phyloP scores from a whole-genome alignment of 2,113 vertebrate genomes.

The Rattus rattus region DNA sequence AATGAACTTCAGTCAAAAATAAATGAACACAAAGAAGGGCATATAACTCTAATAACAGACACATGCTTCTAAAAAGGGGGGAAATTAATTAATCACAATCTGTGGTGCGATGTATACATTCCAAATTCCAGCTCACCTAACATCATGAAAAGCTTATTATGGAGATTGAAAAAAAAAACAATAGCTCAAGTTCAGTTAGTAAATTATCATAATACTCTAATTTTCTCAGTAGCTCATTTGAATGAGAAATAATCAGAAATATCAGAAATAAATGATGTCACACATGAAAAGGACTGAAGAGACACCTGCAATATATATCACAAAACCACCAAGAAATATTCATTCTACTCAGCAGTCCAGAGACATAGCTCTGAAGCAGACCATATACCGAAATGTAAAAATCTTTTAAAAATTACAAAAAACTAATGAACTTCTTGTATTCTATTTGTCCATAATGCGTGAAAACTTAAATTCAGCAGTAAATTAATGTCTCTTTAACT shows the following conservation, averaged over 20 bases:
- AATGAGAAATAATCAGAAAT: not conserved
- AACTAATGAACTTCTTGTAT: not conserved
- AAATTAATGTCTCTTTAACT: not conserved
- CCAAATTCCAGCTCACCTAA: not conserved
- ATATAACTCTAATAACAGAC: not conserved
- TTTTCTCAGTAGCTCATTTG: not conserved
- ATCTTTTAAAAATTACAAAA: not conserved
- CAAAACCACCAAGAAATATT: not conserved
- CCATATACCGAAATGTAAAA: not conserved
- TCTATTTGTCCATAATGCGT: not conserved
- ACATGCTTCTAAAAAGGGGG: not conserved
- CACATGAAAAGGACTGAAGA: not conserved
- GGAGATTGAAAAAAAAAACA: not conserved
- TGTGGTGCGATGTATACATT: too few species aligned
- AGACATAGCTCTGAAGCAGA: not conserved
- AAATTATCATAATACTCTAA: not conserved
- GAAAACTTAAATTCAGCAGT: not conserved
- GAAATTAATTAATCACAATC: too few species aligned
- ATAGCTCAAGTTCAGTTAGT: not conserved
- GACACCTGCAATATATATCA: not conserved
- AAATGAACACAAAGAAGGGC: not conserved
- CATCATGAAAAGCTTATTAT: not conserved
- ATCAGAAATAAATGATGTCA: not conserved
- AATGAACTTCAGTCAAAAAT: not conserved
- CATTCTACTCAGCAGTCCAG: not conserved